Evolutionary conservation across 1,140 invertebrate genomes (phyloP).

Genomic region (Heliconius himera): DNA sequence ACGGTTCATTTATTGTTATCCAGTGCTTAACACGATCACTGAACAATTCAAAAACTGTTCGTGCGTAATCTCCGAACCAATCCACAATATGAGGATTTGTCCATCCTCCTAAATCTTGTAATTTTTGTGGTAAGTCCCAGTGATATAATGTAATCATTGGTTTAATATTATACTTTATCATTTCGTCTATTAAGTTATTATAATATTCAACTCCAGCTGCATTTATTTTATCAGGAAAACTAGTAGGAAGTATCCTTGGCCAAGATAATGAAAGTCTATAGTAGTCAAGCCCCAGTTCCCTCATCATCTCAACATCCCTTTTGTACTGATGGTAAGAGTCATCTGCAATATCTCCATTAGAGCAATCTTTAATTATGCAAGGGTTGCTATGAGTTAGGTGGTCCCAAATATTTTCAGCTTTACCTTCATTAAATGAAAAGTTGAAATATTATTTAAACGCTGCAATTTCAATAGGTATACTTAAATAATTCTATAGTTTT

Average conservation of each 20-base stretch:
- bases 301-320: conserved; percentile 78
- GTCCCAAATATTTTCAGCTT: conserved; percentile 84
- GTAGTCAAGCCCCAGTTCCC: conserved; percentile 76
- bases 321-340: conserved; percentile 71
- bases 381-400: conserved; percentile 73
- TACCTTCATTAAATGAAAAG: conserved; percentile 54
- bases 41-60: conserved; percentile 81
- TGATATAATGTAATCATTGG: conserved; percentile 85
- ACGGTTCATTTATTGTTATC: conserved; percentile 87
- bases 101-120: conserved; percentile 85
- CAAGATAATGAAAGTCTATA: conserved; percentile 87
- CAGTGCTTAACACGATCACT: conserved; percentile 85
- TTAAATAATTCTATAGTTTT: no score
- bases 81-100: conserved; percentile 83
- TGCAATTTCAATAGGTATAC: not conserved
- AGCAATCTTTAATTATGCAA: conserved; percentile 75
- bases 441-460: not conserved
- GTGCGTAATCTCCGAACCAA: conserved; percentile 84
- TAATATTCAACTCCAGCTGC: conserved; percentile 84
- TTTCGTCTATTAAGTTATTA: conserved; percentile 83
- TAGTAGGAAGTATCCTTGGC: conserved; percentile 84
- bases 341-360: conserved; percentile 76
- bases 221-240: conserved; percentile 82
- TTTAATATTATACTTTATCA: conserved; percentile 78
- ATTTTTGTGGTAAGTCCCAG: conserved; percentile 84